phyloP scores from a whole-genome alignment of 2,888 invertebrate genomes.

The Artemia sinica region DNA sequence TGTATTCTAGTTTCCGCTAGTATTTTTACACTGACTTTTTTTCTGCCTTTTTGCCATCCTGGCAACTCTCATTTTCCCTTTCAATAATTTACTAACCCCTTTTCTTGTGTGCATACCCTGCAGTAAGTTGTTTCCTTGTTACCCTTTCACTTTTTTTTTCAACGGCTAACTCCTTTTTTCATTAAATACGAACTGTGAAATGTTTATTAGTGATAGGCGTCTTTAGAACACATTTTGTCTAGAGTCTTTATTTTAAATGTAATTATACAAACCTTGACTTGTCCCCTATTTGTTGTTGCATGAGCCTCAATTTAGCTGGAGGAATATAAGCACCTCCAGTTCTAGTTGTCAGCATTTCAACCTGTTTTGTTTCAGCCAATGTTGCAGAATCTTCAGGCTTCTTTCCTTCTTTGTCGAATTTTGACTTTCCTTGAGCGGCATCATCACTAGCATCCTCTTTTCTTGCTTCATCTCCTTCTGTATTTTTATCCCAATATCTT shows the following conservation, averaged over 20 bases:
- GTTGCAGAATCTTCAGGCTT: slow-evolving; percentile 29
- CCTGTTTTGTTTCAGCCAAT: slow-evolving; percentile 31
- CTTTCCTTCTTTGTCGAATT: slow-evolving; percentile 24
- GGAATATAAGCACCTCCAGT: slow-evolving; percentile 96
- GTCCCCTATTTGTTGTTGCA: slow-evolving; percentile 90
- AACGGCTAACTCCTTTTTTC: too few species aligned
- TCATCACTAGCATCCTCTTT: background rate
- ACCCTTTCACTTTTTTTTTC: too few species aligned
- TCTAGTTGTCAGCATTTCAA: slow-evolving; percentile 56
- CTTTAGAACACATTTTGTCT: too few species aligned
- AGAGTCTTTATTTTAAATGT: slow-evolving; percentile 22
- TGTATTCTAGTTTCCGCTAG: too few species aligned
- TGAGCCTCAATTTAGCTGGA: slow-evolving; percentile 79
- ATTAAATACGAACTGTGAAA: too few species aligned
- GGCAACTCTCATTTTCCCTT: too few species aligned
- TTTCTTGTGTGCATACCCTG: too few species aligned
- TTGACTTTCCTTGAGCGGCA: background rate
- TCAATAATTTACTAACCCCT: too few species aligned
- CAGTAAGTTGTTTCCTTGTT: too few species aligned
- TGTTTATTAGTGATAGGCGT: too few species aligned
- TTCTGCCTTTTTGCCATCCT: too few species aligned
- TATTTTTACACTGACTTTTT: too few species aligned
- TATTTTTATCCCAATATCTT: slow-evolving; percentile 1
- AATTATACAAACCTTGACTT: slow-evolving; percentile 42
- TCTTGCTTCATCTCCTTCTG: background rate